phyloP scores from a whole-genome alignment of 2,888 invertebrate genomes.

The Autographa gamma region DNA sequence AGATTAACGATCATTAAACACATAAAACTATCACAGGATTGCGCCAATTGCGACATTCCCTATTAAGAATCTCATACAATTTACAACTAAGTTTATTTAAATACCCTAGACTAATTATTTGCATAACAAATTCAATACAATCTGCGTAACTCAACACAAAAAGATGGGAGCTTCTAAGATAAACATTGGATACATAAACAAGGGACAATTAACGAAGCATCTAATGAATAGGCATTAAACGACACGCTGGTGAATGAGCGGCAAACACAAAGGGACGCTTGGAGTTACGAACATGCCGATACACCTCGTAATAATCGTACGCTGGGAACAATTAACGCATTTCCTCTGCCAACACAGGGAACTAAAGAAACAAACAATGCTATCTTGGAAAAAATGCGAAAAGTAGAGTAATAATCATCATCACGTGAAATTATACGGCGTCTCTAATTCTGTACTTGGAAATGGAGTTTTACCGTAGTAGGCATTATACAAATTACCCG shows the following conservation, averaged over 20 bases:
- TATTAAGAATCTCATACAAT: conserved; percentile 11
- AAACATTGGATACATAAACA: conserved; percentile 57
- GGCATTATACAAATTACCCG: not conserved
- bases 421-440: not conserved
- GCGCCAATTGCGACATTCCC: conserved; percentile 4
- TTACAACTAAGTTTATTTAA: conserved; percentile 24
- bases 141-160: conserved; percentile 48
- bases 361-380: conserved; percentile 50
- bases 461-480: not conserved
- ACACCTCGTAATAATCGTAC: conserved; percentile 70
- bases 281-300: conserved; percentile 70
- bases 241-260: conserved; percentile 73
- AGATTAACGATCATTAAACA: conserved; percentile 4
- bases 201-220: conserved; percentile 67
- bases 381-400: conserved; percentile 32
- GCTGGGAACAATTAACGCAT: conserved; percentile 75
- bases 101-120: conserved; percentile 47
- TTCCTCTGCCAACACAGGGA: conserved; percentile 65
- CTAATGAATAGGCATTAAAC: conserved; percentile 73
- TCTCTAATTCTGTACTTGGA: not conserved
- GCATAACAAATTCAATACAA: conserved; percentile 52
- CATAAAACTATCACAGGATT: not conserved
- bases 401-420: conserved; percentile 13
- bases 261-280: conserved; percentile 73
- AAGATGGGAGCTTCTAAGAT: conserved; percentile 54